Percentiles rank a stretch among this genome's conserved stretches.
These are phyloP conservation scores for Microcebus ravelobensis DNA, from an alignment of 2,113 vertebrate species.

Conservation along the genomic window DNA sequence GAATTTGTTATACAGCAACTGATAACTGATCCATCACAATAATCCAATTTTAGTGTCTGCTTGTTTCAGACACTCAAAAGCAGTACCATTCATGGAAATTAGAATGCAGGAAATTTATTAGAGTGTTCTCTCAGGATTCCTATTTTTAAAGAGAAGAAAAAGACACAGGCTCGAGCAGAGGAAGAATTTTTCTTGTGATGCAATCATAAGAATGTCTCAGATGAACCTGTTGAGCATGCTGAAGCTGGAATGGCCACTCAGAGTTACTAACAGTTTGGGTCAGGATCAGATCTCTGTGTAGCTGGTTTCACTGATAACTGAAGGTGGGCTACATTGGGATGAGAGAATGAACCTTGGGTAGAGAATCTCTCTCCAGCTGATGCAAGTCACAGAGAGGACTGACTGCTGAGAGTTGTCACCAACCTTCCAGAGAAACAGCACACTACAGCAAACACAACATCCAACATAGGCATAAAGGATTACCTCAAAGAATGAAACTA, in stretches of 20 bases:
- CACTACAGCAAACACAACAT: background rate
- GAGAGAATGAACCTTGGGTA: background rate
- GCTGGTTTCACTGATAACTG: background rate
- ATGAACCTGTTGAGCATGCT: background rate
- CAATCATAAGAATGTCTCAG: background rate
- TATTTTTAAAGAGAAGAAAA: background rate
- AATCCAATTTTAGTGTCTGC: background rate
- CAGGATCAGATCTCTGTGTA: background rate
- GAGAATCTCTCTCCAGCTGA: background rate
- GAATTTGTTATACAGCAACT: background rate
- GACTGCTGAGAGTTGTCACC: background rate
- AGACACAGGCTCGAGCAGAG: background rate
- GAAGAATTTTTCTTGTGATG: background rate
- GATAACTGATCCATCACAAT: background rate
- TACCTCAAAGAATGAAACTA: background rate
- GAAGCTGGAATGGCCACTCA: background rate
- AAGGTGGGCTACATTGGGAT: background rate
- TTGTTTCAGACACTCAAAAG: background rate
- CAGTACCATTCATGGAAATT: background rate
- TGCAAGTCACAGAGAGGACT: background rate
- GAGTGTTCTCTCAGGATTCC: background rate
- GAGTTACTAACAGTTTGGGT: background rate
- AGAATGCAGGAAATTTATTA: background rate
- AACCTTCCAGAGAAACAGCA: background rate
- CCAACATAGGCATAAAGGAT: background rate